Evolutionary conservation across 2,888 invertebrate species (phyloP), one percentile per base, ranked within the genome.

Genomic region (Geotrupes spiniger): DNA sequence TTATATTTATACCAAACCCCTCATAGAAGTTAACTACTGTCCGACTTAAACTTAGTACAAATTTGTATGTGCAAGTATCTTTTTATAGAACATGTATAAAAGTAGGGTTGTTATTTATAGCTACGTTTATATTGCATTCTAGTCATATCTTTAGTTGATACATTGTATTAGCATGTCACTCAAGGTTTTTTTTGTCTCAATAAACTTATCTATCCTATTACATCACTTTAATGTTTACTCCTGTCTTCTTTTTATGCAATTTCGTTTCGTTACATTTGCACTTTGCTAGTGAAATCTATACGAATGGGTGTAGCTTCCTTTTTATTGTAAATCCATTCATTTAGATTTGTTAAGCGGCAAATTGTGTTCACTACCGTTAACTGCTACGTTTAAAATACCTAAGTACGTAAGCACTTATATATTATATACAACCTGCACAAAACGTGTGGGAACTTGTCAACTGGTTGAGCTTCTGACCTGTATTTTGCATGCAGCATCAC

Each of bases 401-500:
- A 21, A 21, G 21, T 21, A 21, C 6, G 21, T 21, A 21, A 21
- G 21, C 21, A 21, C 21, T n/a, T n/a, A n/a, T n/a, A n/a, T n/a
- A n/a, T n/a, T 4, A 21, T n/a, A 12, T 39, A 29, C 16, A 28
- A 29, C 15, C 28, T 31, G 28, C 42, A 42, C 42, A 29, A 29
- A 15, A 42, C 17, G 12, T 15, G 31, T 12, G 42, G 15, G 17
- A 10, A 10, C 16, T 29, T 36, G 21, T 25, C 42, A 47, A 36
- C 47, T 47, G 42, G 47, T 42, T 47, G 41, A 46, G 46, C 46
- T 46, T 46, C 46, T 46, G 46, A 46, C 39, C 39, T 46, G 25
- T 45, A n/a, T 45, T 68, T 79, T 81, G 84, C 84, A 85, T 84
- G 85, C 85, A 87, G 87, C 85, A 82, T 85, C 75, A 83, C 84